Evolutionary conservation across 2,113 vertebrate genomes (phyloP).

Genomic region (Ageneiosus marmoratus): DNA sequence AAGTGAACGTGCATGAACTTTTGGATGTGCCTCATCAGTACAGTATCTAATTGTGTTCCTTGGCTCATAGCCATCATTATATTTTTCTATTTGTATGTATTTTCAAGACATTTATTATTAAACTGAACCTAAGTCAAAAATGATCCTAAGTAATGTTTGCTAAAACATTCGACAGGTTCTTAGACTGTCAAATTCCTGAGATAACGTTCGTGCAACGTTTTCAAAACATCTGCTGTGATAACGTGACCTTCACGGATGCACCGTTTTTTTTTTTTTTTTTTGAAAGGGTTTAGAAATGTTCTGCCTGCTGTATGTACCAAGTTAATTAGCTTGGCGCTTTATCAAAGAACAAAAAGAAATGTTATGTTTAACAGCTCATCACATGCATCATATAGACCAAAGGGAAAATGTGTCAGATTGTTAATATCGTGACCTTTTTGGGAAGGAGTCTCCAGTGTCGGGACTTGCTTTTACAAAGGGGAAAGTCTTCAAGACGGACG

Average conservation of each 20-base stretch:
- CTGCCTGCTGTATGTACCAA: too few species aligned
- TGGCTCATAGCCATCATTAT: not conserved
- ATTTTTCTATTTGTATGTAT: not conserved
- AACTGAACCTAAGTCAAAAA: not conserved
- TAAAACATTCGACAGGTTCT: not conserved
- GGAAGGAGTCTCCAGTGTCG: too few species aligned
- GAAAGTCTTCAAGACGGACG: too few species aligned
- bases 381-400: too few species aligned
- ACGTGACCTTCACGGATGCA: not conserved
- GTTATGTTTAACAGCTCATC: too few species aligned
- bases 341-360: too few species aligned
- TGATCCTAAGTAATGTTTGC: not conserved
- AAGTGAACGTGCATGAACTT: slow-evolving; percentile 25
- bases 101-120: not conserved
- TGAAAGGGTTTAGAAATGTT: too few species aligned
- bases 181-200: not conserved
- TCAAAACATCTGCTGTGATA: not conserved
- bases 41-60: slow-evolving; percentile 1
- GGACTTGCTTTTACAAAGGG: too few species aligned
- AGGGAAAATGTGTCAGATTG: too few species aligned
- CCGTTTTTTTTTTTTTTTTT: too few species aligned
- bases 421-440: too few species aligned
- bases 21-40: not conserved
- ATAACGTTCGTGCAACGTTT: not conserved
- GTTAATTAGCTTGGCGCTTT: too few species aligned